phyloP scores from a whole-genome alignment of 1,140 invertebrate species.

The Atta texana region DNA sequence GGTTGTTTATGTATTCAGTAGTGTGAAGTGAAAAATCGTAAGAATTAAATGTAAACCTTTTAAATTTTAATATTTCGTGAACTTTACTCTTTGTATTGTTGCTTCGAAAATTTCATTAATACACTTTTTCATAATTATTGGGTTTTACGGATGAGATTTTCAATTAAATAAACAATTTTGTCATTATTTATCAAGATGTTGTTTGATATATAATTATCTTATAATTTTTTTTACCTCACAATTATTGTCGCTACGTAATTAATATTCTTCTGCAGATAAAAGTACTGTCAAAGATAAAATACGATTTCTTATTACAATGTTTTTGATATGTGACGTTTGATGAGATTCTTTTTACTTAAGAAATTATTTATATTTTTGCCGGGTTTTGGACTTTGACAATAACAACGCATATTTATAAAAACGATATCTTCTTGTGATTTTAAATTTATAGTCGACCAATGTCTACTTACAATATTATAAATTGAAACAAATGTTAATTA shows the following conservation, averaged over 20 bases:
- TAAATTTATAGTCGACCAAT: conserved; percentile 10
- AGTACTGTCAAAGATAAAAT: conserved; percentile 10
- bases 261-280: not conserved
- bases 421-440: not conserved
- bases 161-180: conserved; percentile 27
- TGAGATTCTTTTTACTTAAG: not conserved
- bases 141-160: not conserved
- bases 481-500: not conserved
- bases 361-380: conserved; percentile 8
- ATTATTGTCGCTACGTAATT: conserved; percentile 14
- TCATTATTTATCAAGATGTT: conserved; percentile 26
- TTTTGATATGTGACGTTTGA: conserved; percentile 38
- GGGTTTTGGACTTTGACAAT: conserved; percentile 13
- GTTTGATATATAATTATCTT: conserved; percentile 17
- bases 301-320: conserved; percentile 17
- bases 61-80: not conserved
- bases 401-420: not conserved
- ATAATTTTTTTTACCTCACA: conserved; percentile 43
- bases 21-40: conserved; percentile 23
- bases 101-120: not conserved
- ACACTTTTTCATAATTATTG: not conserved
- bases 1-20: not conserved
- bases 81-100: not conserved
- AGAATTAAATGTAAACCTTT: not conserved
- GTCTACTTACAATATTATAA: conserved; percentile 12